phyloP scores from a whole-genome alignment of 2,888 invertebrate species.

The Acanthococcus lagerstroemiae region DNA sequence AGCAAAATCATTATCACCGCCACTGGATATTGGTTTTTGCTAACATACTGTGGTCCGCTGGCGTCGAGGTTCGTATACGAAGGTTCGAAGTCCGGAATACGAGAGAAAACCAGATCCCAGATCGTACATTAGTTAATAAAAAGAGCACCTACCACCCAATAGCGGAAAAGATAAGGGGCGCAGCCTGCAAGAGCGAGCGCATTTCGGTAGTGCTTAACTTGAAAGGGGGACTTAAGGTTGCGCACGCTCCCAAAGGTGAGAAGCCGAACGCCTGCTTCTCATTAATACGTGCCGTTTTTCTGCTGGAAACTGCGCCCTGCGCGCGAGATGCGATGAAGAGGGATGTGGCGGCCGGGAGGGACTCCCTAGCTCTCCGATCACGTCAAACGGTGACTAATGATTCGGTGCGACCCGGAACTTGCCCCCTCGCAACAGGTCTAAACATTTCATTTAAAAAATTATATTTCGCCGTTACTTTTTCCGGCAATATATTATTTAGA shows the following conservation, averaged over 20 bases:
- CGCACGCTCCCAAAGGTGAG: slow-evolving; percentile 30
- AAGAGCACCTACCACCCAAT: no score
- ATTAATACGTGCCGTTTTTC: slow-evolving; percentile 23
- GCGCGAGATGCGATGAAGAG: neutral
- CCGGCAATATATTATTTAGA: slow-evolving; percentile 29
- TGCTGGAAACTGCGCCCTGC: neutral
- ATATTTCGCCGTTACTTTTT: slow-evolving; percentile 29
- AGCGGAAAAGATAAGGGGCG: neutral
- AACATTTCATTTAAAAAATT: slow-evolving; percentile 30
- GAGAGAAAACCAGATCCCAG: no score
- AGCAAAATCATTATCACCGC: no score
- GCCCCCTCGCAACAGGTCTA: slow-evolving; percentile 29
- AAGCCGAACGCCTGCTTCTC: slow-evolving; percentile 31
- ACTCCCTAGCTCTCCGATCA: neutral
- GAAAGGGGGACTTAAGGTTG: slow-evolving; percentile 15
- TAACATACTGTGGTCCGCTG: no score
- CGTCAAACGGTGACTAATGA: slow-evolving; percentile 31
- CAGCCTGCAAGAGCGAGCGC: neutral
- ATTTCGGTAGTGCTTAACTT: slow-evolving; percentile 1
- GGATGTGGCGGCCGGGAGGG: neutral
- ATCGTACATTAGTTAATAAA: no score
- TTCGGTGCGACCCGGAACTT: slow-evolving; percentile 28
- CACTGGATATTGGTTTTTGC: no score
- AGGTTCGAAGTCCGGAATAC: no score
- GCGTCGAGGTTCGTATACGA: no score